phyloP scores from a whole-genome alignment of 2,888 invertebrate genomes.

The Caenorhabditis sp. region DNA sequence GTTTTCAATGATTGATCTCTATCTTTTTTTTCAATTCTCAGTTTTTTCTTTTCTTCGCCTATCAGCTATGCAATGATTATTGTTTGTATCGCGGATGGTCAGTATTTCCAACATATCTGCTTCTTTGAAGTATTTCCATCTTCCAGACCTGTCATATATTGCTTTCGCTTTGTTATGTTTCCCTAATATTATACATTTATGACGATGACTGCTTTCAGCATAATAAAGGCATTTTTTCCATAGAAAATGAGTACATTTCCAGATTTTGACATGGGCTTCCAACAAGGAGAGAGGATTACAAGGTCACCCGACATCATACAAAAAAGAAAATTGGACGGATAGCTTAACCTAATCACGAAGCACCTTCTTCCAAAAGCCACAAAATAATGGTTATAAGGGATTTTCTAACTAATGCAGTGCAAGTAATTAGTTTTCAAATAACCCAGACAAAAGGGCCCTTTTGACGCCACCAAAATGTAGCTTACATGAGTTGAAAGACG shows the following conservation, averaged over 20 bases:
- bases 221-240: too few species aligned
- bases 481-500: too few species aligned
- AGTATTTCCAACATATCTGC: constrained; percentile 31
- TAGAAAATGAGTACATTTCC: too few species aligned
- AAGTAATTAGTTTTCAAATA: constrained; percentile 53
- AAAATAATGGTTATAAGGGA: constrained; percentile 40
- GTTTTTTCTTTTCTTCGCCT: too few species aligned
- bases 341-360: constrained; percentile 56
- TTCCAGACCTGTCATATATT: not conserved
- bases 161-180: not conserved
- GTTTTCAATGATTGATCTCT: constrained; percentile 22
- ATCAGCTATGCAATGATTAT: constrained; percentile 38
- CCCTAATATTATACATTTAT: too few species aligned
- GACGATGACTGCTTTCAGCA: too few species aligned
- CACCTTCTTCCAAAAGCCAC: constrained; percentile 19
- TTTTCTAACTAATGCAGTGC: constrained; percentile 56
- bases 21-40: not conserved
- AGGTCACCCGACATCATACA: too few species aligned
- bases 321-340: too few species aligned
- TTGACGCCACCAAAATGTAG: too few species aligned
- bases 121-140: constrained; percentile 1
- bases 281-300: constrained; percentile 49
- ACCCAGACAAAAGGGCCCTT: too few species aligned
- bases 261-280: too few species aligned
- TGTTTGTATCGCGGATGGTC: constrained; percentile 20